Evolutionary conservation across 2,888 invertebrate genomes (phyloP).

Genomic region (Melinaea marsaeus): DNA sequence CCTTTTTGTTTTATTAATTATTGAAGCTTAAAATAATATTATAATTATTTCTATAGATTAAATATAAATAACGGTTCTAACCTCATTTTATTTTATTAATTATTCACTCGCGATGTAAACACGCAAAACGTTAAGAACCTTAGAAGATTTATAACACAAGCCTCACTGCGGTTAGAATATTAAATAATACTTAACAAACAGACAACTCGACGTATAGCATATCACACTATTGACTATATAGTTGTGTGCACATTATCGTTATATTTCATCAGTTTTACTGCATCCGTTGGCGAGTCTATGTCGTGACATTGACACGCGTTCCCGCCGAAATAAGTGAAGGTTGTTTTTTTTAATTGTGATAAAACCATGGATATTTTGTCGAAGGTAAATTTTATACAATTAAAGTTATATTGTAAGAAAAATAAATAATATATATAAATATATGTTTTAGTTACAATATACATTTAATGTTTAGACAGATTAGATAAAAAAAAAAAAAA

Average conservation of each 20-base stretch:
- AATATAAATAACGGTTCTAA: too few species aligned
- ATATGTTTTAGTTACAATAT: too few species aligned
- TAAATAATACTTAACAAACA: background rate
- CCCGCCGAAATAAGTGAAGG: slow-evolving; percentile 29
- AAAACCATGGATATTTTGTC: slow-evolving; percentile 34
- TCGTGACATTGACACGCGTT: slow-evolving; percentile 19
- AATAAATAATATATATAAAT: background rate
- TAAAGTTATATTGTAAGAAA: background rate
- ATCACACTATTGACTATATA: too few species aligned
- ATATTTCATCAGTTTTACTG: slow-evolving; percentile 18
- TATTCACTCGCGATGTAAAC: background rate
- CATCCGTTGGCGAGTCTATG: slow-evolving; percentile 16
- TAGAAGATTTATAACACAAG: background rate
- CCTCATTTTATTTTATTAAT: too few species aligned
- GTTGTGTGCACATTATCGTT: too few species aligned
- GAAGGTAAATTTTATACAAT: slow-evolving; percentile 28
- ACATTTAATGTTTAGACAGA: too few species aligned
- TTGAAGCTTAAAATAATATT: too few species aligned
- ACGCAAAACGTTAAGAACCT: background rate
- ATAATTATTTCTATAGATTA: too few species aligned
- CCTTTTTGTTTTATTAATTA: too few species aligned
- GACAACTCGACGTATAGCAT: background rate
- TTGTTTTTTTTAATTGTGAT: slow-evolving; percentile 22
- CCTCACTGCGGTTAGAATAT: background rate
- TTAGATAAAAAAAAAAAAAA: too few species aligned